Conservation (phyloP, 2,113 vertebrate genomes). For the Forbesichthys agassizii region DNA sequence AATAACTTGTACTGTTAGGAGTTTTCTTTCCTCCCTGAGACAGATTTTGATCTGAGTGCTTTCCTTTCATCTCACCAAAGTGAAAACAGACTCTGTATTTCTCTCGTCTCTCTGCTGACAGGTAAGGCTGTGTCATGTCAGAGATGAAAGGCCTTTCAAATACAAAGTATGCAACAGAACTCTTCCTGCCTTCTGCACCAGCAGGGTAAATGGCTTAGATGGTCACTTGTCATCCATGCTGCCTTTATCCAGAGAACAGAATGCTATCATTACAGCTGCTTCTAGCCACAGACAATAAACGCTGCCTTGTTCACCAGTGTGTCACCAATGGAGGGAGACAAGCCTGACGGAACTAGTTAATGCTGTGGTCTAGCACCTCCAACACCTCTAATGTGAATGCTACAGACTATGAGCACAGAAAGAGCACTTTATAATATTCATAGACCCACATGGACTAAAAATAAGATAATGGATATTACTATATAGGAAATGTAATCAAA, state of each 20-base stretch:
- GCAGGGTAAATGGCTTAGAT: not conserved
- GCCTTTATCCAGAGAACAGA: not conserved
- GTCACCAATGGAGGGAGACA: constrained; percentile 34
- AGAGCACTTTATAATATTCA: no score
- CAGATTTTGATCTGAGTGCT: constrained; percentile 3
- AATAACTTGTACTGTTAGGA: constrained; percentile 18
- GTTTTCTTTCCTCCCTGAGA: constrained; percentile 19
- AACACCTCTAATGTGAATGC: constrained; percentile 3
- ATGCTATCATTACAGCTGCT: constrained; percentile 28
- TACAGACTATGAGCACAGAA: not conserved
- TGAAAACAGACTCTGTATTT: constrained; percentile 26
- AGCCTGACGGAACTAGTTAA: constrained; percentile 10
- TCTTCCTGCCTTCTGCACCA: constrained; percentile 10
- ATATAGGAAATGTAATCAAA: no score
- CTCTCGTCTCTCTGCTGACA: constrained; percentile 42
- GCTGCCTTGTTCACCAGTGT: constrained; percentile 11
- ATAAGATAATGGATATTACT: no score
- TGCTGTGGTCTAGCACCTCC: not conserved
- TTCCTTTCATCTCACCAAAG: constrained; percentile 38
- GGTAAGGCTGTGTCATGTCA: constrained; percentile 52
- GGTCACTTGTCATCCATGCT: constrained; percentile 15
- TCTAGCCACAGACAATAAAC: constrained; percentile 17
- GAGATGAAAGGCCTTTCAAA: constrained; percentile 64
- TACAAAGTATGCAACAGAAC: constrained; percentile 29
- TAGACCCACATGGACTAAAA: no score